Evolutionary conservation across 2,888 invertebrate genomes (phyloP), one percentile per base, ranked within the genome.

Genomic region (Drosophila ustulata): DNA sequence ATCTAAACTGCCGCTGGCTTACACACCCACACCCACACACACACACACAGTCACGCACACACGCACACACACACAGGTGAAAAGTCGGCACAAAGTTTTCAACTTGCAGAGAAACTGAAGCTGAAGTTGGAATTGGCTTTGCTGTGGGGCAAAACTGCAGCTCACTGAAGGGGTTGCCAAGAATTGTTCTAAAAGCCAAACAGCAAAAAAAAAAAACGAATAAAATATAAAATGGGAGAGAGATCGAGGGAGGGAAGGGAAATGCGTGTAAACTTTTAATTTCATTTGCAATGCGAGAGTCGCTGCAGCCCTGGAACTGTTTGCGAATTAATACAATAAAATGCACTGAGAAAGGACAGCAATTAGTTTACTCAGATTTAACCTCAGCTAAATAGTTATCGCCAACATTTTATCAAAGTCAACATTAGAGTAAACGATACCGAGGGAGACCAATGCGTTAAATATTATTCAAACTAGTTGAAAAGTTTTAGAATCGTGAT

Each of bases 1-100:
- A 86, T 86, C 87, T 73, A 84, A 84, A 82, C 75, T 87, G 80
- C 82, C 75, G 61, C 25, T 77, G 61, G 79, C 32, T 37, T n/a
- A 28, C 49, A 50, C 26, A 47, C 25, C 25, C 50, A 50, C 55
- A 13, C 46, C 13, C 45, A 45, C 13, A 46, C 8, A 26, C 13
- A 26, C 34, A 34, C 26, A 49, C 13, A 56, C 39, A 13, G 25
- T 9, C 30, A 55, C 13, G 41, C 25, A 41, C 57, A 46, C 51
- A 41, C 57, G 45, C 51, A 57, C 37, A 26, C 51, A 26, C 50
- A 34, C 11, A 39, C 56, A 80, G 74, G 66, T 71, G 74, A 51
- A 68, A 75, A 75, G 72, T 59, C 61, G 69, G 68, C 66, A 61
- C 49, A 83, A 82, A 82, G 83, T 82, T 82, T 77, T 66, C 53